Conservation (phyloP, 2,888 invertebrate genomes). For the Cheilosia vernalis region DNA sequence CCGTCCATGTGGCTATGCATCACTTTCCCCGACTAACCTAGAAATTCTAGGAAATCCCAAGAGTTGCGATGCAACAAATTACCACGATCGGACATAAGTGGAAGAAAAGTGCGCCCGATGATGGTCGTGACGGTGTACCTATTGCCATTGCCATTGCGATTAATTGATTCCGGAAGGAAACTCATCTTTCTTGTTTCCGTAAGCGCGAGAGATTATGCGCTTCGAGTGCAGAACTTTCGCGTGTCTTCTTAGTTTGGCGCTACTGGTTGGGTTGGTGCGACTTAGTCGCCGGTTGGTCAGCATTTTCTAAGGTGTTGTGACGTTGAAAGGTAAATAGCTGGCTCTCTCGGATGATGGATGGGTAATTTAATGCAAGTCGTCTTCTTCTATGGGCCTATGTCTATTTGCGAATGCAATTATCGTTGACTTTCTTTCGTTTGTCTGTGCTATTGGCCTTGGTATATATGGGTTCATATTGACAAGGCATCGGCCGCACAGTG, state of each 20-base stretch:
- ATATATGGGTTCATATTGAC: conserved; percentile 1
- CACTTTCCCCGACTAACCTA: conserved; percentile 72
- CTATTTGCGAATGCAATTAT: conserved; percentile 62
- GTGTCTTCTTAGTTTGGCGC: conserved; percentile 55
- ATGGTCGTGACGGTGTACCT: not conserved
- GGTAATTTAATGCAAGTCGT: conserved; percentile 64
- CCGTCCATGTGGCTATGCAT: conserved; percentile 59
- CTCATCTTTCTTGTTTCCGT: conserved; percentile 80
- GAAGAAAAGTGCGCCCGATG: conserved; percentile 34
- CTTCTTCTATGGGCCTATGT: conserved; percentile 50
- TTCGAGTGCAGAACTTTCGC: conserved; percentile 62
- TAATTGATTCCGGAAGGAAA: conserved; percentile 83
- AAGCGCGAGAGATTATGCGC: conserved; percentile 45
- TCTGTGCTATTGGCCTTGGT: not conserved
- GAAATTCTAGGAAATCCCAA: conserved; percentile 72
- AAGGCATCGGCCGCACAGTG: not conserved
- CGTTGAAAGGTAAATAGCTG: conserved; percentile 41
- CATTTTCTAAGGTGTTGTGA: conserved; percentile 44
- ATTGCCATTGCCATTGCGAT: conserved; percentile 15
- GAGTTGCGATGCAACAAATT: conserved; percentile 36
- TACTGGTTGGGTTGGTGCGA: conserved; percentile 18
- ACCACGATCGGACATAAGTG: conserved; percentile 31
- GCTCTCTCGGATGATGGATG: conserved; percentile 37
- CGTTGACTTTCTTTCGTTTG: conserved; percentile 63
- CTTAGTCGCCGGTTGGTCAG: conserved; percentile 10